phyloP scores from a whole-genome alignment of 2,888 invertebrate species.

The Orchesellides sinensis region DNA sequence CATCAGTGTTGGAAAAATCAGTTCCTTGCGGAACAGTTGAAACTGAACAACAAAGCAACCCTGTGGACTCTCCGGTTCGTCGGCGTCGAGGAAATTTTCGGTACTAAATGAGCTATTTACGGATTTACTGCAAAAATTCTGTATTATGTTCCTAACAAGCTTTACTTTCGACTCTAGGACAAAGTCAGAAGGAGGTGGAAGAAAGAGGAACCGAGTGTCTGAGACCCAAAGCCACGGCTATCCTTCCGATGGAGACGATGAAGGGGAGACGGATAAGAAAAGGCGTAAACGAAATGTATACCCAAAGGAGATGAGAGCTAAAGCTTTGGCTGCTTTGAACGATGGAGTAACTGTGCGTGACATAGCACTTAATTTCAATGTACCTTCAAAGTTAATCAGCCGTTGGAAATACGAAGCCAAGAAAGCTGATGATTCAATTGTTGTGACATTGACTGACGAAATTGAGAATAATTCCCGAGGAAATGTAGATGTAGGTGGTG shows the following conservation, averaged over 20 bases:
- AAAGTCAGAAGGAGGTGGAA: not conserved
- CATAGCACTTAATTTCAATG: not conserved
- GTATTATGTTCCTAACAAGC: too few relatives aligned
- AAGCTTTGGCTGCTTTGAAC: not conserved
- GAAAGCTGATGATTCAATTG: not conserved
- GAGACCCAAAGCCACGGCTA: not conserved
- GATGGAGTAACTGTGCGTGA: not conserved
- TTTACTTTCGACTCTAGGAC: too few relatives aligned
- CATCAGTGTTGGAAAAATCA: too few relatives aligned
- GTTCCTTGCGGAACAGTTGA: too few relatives aligned
- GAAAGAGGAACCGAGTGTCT: not conserved
- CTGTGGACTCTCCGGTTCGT: not conserved
- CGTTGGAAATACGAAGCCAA: constrained; percentile 6
- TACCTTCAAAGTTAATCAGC: not conserved
- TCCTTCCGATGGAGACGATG: not conserved
- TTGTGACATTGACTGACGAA: not conserved
- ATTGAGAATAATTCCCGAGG: not conserved
- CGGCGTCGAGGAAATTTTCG: not conserved
- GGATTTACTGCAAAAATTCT: too few relatives aligned
- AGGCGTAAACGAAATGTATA: not conserved
- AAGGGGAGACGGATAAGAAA: not conserved
- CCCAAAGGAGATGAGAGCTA: not conserved
- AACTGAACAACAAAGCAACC: too few relatives aligned
- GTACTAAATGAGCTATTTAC: too few relatives aligned
- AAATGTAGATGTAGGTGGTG: not conserved